These are phyloP conservation scores for Ichneumoninae sp. DNA, from an alignment of 2,888 invertebrate species.

Conservation along the genomic window DNA sequence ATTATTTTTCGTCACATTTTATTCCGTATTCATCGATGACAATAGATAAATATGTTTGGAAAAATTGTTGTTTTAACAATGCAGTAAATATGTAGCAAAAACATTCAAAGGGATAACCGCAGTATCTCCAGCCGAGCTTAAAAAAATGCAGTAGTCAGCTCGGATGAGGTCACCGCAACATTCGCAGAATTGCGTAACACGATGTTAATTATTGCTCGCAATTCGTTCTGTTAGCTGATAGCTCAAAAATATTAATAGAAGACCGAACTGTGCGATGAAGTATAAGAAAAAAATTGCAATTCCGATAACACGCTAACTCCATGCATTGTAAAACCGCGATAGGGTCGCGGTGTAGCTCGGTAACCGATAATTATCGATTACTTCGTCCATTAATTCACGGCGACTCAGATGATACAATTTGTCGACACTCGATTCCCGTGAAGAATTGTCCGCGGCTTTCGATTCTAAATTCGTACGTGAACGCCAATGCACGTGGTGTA, in stretches of 20 bases:
- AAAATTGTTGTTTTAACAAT: too few relatives aligned
- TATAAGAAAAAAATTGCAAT: background rate
- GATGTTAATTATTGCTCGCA: too few relatives aligned
- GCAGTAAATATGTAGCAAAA: too few relatives aligned
- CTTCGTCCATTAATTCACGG: background rate
- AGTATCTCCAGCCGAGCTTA: too few relatives aligned
- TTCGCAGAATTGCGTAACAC: too few relatives aligned
- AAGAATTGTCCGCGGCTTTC: slow-evolving; percentile 47
- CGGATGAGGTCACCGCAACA: too few relatives aligned
- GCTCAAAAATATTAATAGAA: background rate
- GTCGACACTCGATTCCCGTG: slow-evolving; percentile 35
- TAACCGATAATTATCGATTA: slow-evolving; percentile 13
- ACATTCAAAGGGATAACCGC: too few relatives aligned
- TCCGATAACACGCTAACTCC: background rate
- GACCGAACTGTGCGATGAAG: background rate
- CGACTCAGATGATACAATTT: background rate
- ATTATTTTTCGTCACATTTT: too few relatives aligned
- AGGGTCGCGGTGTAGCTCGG: background rate
- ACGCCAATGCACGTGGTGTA: slow-evolving; percentile 54
- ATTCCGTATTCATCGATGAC: too few relatives aligned
- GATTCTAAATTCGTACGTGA: slow-evolving; percentile 55
- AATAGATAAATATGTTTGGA: too few relatives aligned
- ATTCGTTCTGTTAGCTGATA: too few relatives aligned
- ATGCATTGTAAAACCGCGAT: background rate
- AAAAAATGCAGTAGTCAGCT: too few relatives aligned